Evolutionary conservation across 2,888 invertebrate genomes (phyloP).

Genomic region (Chouioia cunea): DNA sequence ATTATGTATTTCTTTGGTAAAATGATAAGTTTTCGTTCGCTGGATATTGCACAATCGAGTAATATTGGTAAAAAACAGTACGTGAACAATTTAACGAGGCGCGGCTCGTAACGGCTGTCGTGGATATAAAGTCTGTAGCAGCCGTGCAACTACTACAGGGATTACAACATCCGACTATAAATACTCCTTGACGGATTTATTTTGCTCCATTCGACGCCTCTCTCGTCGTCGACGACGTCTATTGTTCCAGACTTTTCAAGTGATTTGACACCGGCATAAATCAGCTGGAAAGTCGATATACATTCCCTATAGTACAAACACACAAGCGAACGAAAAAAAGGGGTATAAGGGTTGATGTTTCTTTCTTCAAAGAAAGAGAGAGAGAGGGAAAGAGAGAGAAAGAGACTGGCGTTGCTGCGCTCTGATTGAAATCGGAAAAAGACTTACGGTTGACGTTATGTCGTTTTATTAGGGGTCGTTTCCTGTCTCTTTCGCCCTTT

Average conservation of each 20-base stretch:
- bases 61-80: no score
- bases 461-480: slow-evolving; percentile 32
- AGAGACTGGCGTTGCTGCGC: neutral
- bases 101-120: slow-evolving; percentile 17
- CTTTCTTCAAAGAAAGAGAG: slow-evolving; percentile 25
- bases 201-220: slow-evolving; percentile 35
- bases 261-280: slow-evolving; percentile 49
- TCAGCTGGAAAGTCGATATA: slow-evolving; percentile 46
- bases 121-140: slow-evolving; percentile 34
- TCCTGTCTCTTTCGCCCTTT: no score
- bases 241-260: slow-evolving; percentile 47
- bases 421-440: slow-evolving; percentile 47
- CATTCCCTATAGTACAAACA: neutral
- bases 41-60: no score
- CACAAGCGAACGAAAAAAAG: slow-evolving; percentile 1
- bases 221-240: slow-evolving; percentile 40
- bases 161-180: slow-evolving; percentile 47
- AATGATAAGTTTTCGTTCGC: no score
- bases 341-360: slow-evolving; percentile 9
- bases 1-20: no score
- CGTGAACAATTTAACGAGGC: neutral
- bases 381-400: neutral
- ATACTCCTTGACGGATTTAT: slow-evolving; percentile 48
- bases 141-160: slow-evolving; percentile 23
- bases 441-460: slow-evolving; percentile 41